These are phyloP conservation scores for Hyposoter dolosus DNA, from an alignment of 2,888 invertebrate species.

Conservation along the genomic window DNA sequence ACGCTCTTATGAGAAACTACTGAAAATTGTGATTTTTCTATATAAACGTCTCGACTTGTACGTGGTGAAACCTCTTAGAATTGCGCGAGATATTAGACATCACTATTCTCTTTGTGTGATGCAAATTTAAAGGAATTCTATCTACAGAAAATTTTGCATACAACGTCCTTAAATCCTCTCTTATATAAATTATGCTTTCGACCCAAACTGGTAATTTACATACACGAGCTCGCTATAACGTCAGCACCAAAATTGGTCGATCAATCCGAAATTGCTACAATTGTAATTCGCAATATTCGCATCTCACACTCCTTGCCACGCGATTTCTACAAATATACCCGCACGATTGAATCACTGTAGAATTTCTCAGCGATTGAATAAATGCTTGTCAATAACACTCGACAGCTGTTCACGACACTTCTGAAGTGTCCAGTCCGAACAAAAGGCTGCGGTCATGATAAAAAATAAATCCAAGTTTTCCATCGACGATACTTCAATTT, in stretches of 20 bases:
- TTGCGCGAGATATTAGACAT: no score
- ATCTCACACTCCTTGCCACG: conserved; percentile 57
- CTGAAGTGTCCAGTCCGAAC: not conserved
- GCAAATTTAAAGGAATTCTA: no score
- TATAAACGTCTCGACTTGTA: no score
- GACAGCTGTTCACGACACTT: not conserved
- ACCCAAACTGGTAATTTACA: not conserved
- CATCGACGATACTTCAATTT: not conserved
- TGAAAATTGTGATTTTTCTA: no score
- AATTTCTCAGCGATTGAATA: conserved; percentile 3
- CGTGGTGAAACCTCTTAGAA: no score
- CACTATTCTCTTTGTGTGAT: no score
- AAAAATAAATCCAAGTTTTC: not conserved
- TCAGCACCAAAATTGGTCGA: conserved; percentile 47
- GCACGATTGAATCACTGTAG: not conserved
- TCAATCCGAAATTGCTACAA: conserved; percentile 22
- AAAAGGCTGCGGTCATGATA: not conserved
- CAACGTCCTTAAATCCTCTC: no score
- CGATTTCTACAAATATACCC: conserved; percentile 29
- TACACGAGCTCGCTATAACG: not conserved
- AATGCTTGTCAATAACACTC: conserved; percentile 11
- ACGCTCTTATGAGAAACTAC: no score
- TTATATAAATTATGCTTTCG: conserved; percentile 14
- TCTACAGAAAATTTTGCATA: no score
- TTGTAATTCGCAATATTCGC: conserved; percentile 61